Percentiles rank a stretch among this genome's conserved stretches.
Evolutionary conservation across 2,888 invertebrate genomes (phyloP).

Genomic region (Aricia artaxerxes): DNA sequence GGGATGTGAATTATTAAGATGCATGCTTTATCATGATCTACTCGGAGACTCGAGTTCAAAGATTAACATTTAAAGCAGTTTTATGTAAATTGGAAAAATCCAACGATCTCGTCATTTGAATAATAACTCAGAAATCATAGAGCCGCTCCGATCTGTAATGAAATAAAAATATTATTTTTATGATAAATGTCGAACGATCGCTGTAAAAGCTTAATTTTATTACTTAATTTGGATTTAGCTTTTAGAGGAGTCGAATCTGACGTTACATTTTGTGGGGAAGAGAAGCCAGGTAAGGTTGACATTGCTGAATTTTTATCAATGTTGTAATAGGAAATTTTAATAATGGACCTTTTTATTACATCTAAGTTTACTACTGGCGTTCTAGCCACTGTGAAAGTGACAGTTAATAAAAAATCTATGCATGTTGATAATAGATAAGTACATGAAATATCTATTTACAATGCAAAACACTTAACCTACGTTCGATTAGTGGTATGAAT

Average conservation of each 20-base stretch:
- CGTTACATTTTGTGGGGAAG: neutral
- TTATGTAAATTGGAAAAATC: conserved; percentile 68
- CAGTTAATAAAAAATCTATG: too few relatives aligned
- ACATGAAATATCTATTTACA: neutral
- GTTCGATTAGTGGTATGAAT: conserved; percentile 15
- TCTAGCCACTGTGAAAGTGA: too few relatives aligned
- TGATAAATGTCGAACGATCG: conserved; percentile 19
- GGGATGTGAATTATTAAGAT: conserved; percentile 43
- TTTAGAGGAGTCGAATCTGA: conserved; percentile 1
- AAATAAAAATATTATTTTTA: conserved; percentile 34
- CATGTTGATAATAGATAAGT: too few relatives aligned
- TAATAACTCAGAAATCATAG: conserved; percentile 33
- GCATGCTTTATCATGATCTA: conserved; percentile 39
- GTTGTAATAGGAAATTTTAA: neutral
- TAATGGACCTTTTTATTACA: neutral
- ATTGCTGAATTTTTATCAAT: neutral
- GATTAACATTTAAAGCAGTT: conserved; percentile 79
- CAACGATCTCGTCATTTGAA: conserved; percentile 37
- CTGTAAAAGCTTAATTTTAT: conserved; percentile 1
- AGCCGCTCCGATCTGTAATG: conserved; percentile 28
- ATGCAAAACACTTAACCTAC: neutral
- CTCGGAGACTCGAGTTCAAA: conserved; percentile 57
- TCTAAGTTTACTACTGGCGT: neutral
- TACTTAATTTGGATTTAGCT: conserved; percentile 5
- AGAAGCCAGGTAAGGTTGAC: neutral